Percentiles rank a stretch among this genome's conserved stretches.
Evolutionary conservation across 2,113 vertebrate genomes (phyloP).

Genomic region (Ammodramus savannarum): DNA sequence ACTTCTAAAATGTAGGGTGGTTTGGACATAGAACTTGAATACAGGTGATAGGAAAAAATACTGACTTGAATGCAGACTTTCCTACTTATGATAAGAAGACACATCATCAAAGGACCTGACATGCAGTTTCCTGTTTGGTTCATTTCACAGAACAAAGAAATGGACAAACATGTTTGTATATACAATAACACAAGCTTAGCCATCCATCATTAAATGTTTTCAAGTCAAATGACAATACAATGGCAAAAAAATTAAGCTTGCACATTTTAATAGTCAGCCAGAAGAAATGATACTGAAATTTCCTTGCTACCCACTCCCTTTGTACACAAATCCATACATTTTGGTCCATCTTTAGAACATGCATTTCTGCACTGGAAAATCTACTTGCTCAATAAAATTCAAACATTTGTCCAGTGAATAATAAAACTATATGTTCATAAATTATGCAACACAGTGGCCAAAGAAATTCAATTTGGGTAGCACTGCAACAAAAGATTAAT

Average conservation of each 20-base stretch:
- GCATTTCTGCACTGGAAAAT: neutral
- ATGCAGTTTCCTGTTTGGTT: slow-evolving; percentile 31
- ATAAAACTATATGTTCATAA: neutral
- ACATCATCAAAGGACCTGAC: neutral
- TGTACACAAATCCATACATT: neutral
- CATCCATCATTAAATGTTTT: neutral
- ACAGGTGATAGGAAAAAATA: neutral
- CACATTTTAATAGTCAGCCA: neutral
- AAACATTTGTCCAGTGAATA: neutral
- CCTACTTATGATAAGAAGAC: neutral
- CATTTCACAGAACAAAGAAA: neutral
- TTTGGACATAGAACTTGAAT: neutral
- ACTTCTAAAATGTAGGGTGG: neutral
- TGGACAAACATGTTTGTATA: neutral
- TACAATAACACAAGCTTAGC: neutral
- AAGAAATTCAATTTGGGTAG: neutral
- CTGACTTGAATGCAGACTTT: neutral
- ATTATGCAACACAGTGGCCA: neutral
- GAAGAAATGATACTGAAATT: neutral
- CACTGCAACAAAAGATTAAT: neutral
- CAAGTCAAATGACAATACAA: neutral
- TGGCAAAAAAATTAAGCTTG: neutral
- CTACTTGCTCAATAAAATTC: slow-evolving; percentile 30
- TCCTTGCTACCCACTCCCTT: neutral
- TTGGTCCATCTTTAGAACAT: neutral